Evolutionary conservation across 2,888 invertebrate species (phyloP).

Genomic region (Oscheius onirici): DNA sequence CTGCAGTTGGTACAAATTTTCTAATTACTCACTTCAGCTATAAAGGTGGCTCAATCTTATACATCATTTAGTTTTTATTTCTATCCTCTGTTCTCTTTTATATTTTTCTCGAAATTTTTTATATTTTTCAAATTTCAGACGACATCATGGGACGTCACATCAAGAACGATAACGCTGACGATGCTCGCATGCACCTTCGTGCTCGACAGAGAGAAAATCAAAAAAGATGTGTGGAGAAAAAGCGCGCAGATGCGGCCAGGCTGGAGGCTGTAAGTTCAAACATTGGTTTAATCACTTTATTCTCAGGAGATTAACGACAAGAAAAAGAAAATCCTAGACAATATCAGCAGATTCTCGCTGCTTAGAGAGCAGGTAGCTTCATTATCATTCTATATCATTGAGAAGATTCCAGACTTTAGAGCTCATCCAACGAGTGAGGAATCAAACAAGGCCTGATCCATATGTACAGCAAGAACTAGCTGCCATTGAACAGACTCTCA

Average conservation of each 20-base stretch:
- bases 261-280: not conserved
- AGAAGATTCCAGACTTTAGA: not conserved
- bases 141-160: not conserved
- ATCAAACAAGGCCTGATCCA: too few relatives aligned
- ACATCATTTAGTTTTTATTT: not conserved
- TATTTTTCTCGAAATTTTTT: not conserved
- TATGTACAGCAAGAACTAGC: too few relatives aligned
- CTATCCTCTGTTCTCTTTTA: not conserved
- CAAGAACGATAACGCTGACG: not conserved
- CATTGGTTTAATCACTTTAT: not conserved
- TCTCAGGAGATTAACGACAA: not conserved
- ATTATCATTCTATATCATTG: too few relatives aligned
- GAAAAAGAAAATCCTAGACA: not conserved
- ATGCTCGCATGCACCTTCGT: not conserved
- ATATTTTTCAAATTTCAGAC: not conserved
- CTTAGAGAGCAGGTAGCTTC: too few relatives aligned
- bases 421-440: too few relatives aligned
- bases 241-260: not conserved
- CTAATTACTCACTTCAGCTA: not conserved
- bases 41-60: too few relatives aligned
- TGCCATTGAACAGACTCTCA: too few relatives aligned
- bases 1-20: not conserved
- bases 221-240: not conserved
- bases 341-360: too few relatives aligned
- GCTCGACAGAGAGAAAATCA: slow-evolving; percentile 3